Conservation (phyloP, 2,888 invertebrate genomes). For the Odontocolon sp. region DNA sequence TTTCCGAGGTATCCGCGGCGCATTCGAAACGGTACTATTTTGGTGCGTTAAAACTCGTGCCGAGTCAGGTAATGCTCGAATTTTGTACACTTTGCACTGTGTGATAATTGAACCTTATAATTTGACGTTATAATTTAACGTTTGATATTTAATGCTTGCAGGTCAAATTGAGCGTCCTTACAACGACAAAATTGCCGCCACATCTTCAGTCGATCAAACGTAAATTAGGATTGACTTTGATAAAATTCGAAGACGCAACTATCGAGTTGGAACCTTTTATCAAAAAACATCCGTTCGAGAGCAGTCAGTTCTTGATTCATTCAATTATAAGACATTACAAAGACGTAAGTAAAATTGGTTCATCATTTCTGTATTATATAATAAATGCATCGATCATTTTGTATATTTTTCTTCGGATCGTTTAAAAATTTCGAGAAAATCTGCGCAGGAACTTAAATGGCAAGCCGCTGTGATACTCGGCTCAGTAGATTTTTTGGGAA, state of each 20-base stretch:
- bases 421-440: no score
- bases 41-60: slow-evolving; percentile 89
- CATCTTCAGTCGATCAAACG: slow-evolving; percentile 92
- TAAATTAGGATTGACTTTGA: slow-evolving; percentile 92
- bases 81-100: neutral
- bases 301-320: slow-evolving; percentile 90
- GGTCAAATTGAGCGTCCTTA: slow-evolving; percentile 94
- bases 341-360: slow-evolving; percentile 83
- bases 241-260: slow-evolving; percentile 98
- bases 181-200: slow-evolving; percentile 90
- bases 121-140: neutral
- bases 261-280: slow-evolving; percentile 95
- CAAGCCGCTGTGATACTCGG: slow-evolving; percentile 98
- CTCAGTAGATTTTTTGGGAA: slow-evolving; percentile 98
- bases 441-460: slow-evolving; percentile 90
- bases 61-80: slow-evolving; percentile 84
- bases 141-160: slow-evolving; percentile 75
- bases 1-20: slow-evolving; percentile 90
- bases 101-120: neutral
- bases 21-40: slow-evolving; percentile 94
- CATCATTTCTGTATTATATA: no score
- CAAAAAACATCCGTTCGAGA: slow-evolving; percentile 95
- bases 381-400: no score
- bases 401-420: no score
- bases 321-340: slow-evolving; percentile 93